phyloP scores from a whole-genome alignment of 2,797 vertebrate genomes.

The Tadarida brasiliensis region DNA sequence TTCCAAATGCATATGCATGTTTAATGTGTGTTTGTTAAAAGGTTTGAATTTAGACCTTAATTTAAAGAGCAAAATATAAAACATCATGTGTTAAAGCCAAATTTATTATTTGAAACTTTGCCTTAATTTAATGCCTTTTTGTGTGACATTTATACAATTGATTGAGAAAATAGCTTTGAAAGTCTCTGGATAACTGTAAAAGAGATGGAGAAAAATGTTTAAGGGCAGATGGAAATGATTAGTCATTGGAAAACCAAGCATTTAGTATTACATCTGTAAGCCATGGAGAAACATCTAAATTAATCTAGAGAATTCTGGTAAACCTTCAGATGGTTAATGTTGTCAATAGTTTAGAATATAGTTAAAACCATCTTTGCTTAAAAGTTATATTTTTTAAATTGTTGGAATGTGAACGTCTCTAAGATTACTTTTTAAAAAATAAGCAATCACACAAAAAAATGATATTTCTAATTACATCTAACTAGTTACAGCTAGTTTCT shows the following conservation, averaged over 20 bases:
- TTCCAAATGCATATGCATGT: not conserved
- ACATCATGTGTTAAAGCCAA: not conserved
- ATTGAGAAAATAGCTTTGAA: not conserved
- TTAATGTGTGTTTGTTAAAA: not conserved
- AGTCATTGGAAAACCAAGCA: not conserved
- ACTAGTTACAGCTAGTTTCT: not conserved
- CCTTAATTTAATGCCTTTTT: not conserved
- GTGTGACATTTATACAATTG: not conserved
- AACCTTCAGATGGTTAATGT: not conserved
- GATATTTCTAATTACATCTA: not conserved
- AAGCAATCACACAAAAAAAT: not conserved
- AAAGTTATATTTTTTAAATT: not conserved
- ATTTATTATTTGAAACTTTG: not conserved
- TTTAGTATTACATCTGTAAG: not conserved
- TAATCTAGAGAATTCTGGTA: not conserved
- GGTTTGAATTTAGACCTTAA: not conserved
- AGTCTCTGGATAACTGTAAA: not conserved
- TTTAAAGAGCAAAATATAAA: not conserved
- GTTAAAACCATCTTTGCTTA: not conserved
- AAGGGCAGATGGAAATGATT: not conserved
- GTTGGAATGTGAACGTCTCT: not conserved
- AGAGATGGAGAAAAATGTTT: not conserved
- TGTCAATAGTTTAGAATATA: not conserved
- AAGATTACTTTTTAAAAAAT: not conserved
- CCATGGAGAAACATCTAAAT: not conserved